Percentiles rank a stretch among this genome's conserved stretches.
These are phyloP conservation scores for Mycetomoellerius zeteki DNA, from an alignment of 1,140 invertebrate species.

Conservation along the genomic window DNA sequence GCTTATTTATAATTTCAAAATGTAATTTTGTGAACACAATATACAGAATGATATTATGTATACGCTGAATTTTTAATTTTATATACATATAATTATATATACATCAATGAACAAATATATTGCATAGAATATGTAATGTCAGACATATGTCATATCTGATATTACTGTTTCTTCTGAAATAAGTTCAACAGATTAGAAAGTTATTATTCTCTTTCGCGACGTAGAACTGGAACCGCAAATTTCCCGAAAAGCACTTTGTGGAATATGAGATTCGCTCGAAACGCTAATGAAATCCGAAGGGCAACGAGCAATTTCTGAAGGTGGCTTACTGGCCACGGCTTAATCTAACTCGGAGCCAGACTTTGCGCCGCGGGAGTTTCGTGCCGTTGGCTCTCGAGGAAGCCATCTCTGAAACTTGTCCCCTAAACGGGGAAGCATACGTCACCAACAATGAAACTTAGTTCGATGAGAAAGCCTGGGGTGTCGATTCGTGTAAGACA, in stretches of 20 bases:
- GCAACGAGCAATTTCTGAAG: conserved; percentile 85
- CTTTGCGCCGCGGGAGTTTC: conserved; percentile 83
- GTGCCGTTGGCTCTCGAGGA: conserved; percentile 78
- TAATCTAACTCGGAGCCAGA: conserved; percentile 84
- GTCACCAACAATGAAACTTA: conserved; percentile 84
- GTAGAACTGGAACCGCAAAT: conserved; percentile 71
- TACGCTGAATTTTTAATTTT: no score
- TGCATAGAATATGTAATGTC: background rate
- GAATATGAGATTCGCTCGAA: conserved; percentile 82
- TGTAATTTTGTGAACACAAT: background rate
- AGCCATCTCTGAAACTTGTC: conserved; percentile 83
- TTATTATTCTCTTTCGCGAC: conserved; percentile 71
- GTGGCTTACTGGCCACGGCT: conserved; percentile 84
- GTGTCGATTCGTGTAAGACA: conserved; percentile 76
- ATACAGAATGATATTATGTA: no score
- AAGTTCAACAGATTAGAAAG: conserved; percentile 49
- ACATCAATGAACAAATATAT: background rate
- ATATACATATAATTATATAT: no score
- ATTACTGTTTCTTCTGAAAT: conserved; percentile 28
- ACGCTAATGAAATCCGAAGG: conserved; percentile 86
- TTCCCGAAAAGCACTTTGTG: conserved; percentile 80
- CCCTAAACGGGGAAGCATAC: conserved; percentile 82
- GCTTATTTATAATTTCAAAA: background rate
- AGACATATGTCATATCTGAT: background rate
- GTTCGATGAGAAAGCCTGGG: conserved; percentile 82